phyloP scores from a whole-genome alignment of 2,888 invertebrate genomes.

The Agonopterix arenella region DNA sequence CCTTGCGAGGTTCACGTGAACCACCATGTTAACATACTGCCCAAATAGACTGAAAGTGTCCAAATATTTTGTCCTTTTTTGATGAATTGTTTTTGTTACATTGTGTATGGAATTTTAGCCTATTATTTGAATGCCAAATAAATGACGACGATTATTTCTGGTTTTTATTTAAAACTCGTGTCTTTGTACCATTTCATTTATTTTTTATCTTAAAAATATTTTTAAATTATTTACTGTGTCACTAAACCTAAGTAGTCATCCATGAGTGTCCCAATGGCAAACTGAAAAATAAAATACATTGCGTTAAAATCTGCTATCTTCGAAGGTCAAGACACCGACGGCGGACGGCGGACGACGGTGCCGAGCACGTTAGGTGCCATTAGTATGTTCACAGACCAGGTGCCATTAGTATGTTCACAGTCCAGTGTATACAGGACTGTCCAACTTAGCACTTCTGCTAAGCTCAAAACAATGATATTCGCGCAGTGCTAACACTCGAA shows the following conservation, averaged over 20 bases:
- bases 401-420: no score
- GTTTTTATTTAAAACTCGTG: constrained; percentile 2
- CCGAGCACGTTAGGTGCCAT: no score
- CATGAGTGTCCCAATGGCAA: constrained; percentile 99
- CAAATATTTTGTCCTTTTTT: constrained; percentile 67
- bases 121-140: constrained; percentile 76
- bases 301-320: not conserved
- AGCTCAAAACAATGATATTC: no score
- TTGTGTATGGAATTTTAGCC: constrained; percentile 62
- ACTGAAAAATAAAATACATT: constrained; percentile 79
- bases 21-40: constrained; percentile 44
- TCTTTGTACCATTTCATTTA: constrained; percentile 10
- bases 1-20: constrained; percentile 8
- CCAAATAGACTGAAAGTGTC: constrained; percentile 70
- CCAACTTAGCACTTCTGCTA: no score
- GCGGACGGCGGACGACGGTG: no score
- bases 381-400: no score
- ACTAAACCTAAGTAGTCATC: constrained; percentile 96
- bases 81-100: constrained; percentile 67
- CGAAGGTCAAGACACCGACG: no score
- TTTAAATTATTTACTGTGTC: constrained; percentile 40
- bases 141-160: constrained; percentile 24
- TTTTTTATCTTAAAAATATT: constrained; percentile 7
- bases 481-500: no score
- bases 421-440: no score